These are phyloP conservation scores for Caerostris darwini DNA, from an alignment of 1,140 invertebrate species.

Conservation along the genomic window DNA sequence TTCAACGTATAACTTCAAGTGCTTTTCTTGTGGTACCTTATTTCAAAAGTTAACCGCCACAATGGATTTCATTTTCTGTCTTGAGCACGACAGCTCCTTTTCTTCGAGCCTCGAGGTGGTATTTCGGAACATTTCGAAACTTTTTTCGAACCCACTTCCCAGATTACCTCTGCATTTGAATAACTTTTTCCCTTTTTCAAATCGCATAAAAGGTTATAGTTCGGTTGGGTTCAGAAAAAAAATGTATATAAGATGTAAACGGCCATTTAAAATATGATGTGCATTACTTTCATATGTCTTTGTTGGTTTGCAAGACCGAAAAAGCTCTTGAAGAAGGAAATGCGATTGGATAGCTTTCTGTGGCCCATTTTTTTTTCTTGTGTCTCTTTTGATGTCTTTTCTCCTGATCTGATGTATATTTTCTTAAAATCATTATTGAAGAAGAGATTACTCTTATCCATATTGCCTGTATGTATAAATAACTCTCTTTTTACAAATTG, in stretches of 20 bases:
- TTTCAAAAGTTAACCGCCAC: conserved; percentile 30
- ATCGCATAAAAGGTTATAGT: neutral
- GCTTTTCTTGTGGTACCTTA: neutral
- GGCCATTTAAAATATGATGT: conserved; percentile 15
- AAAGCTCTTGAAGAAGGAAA: conserved; percentile 6
- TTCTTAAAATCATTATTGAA: too few species aligned
- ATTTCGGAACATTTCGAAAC: neutral
- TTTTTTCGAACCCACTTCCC: neutral
- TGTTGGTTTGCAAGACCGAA: neutral
- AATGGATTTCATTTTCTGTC: conserved; percentile 35
- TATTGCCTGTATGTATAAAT: too few species aligned
- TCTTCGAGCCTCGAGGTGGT: neutral
- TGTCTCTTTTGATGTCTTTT: too few species aligned
- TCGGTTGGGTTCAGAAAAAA: neutral
- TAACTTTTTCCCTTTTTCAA: conserved; percentile 1
- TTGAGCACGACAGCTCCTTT: neutral
- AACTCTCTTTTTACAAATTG: too few species aligned
- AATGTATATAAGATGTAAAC: neutral
- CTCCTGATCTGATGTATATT: too few species aligned
- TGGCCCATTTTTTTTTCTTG: too few species aligned
- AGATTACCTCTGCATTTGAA: conserved; percentile 24
- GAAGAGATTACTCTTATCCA: too few species aligned
- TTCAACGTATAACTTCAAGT: neutral
- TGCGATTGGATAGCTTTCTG: neutral
- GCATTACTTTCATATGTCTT: conserved; percentile 16